A percentile compares a stretch with the other conserved stretches of the same genome.
phyloP scores from a whole-genome alignment of 2,888 invertebrate genomes.

The Mythimna impura region DNA sequence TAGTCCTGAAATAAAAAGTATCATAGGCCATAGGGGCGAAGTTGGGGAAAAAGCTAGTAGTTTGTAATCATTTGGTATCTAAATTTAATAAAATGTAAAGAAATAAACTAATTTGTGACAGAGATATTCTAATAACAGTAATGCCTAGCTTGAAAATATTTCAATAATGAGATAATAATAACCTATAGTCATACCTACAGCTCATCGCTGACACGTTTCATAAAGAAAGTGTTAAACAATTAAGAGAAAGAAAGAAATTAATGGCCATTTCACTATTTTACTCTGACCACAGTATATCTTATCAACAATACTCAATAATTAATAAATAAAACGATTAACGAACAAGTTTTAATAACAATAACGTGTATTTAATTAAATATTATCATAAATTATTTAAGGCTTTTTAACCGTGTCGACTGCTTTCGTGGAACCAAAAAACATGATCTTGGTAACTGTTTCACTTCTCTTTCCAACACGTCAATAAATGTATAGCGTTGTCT shows the following conservation, averaged over 20 bases:
- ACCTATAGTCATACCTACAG: not conserved
- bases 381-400: conserved; percentile 51
- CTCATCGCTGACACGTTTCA: conserved; percentile 40
- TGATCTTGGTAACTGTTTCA: conserved; percentile 68
- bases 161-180: conserved; percentile 2
- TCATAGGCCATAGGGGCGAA: no score
- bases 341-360: conserved; percentile 31
- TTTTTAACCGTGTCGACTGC: conserved; percentile 73
- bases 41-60: not conserved
- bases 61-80: not conserved
- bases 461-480: conserved; percentile 70
- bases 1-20: no score
- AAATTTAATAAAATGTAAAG: not conserved
- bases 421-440: conserved; percentile 86
- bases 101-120: not conserved
- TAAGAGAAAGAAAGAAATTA: conserved; percentile 18
- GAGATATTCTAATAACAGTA: not conserved
- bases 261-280: not conserved
- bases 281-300: not conserved
- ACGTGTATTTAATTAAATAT: conserved; percentile 27
- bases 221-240: conserved; percentile 37
- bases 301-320: conserved; percentile 1
- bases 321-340: conserved; percentile 19
- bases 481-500: conserved; percentile 66
- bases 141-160: not conserved